Evolutionary conservation across 2,113 vertebrate species (phyloP).

Genomic region (Picathartes gymnocephalus): DNA sequence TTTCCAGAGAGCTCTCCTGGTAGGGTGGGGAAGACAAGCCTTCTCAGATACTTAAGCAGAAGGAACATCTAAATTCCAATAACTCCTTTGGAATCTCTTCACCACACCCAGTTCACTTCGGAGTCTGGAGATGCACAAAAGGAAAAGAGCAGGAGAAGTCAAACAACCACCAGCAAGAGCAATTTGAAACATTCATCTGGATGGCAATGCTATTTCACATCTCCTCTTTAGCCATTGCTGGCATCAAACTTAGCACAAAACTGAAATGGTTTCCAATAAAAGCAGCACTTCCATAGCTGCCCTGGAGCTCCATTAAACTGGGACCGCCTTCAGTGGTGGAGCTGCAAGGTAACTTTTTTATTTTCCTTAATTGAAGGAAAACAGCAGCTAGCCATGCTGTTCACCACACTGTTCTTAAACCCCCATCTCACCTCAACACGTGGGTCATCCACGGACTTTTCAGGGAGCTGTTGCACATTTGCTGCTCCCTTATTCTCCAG

Average conservation of each 20-base stretch:
- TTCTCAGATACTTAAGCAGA: neutral
- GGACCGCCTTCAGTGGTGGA: neutral
- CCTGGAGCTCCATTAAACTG: neutral
- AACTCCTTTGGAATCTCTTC: neutral
- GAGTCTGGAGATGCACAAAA: neutral
- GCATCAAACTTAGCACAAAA: neutral
- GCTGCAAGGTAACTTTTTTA: neutral
- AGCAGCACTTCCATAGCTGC: neutral
- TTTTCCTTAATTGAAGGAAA: neutral
- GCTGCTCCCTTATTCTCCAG: neutral
- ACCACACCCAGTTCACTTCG: neutral
- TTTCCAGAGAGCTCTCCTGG: neutral
- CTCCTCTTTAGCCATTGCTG: neutral
- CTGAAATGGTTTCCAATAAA: neutral
- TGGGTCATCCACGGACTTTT: neutral
- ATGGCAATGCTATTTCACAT: neutral
- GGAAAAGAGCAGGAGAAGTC: neutral
- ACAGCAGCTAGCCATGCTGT: neutral
- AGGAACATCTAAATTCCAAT: neutral
- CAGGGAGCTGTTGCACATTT: neutral
- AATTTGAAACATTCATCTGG: neutral
- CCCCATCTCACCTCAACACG: fast-evolving
- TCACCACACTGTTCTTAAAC: neutral
- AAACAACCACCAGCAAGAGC: neutral
- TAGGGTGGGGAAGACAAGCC: neutral